Percentiles rank a stretch among this genome's conserved stretches.
Evolutionary conservation across 2,888 invertebrate genomes (phyloP).

Genomic region (Lycophotia porphyrea): DNA sequence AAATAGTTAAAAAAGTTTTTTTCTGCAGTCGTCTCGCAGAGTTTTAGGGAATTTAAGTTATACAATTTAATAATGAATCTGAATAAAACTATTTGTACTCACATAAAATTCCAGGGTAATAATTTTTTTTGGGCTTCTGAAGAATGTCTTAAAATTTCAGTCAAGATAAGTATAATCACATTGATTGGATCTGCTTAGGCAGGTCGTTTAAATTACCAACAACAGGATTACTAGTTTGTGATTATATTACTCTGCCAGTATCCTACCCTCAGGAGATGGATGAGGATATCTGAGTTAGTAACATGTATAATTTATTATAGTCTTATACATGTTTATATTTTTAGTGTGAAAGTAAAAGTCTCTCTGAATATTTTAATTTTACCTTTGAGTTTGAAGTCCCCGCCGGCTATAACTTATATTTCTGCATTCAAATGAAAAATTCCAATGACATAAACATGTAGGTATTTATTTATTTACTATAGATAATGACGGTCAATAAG

Average conservation of each 20-base stretch:
- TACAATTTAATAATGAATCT: conserved; percentile 40
- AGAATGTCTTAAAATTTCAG: background rate
- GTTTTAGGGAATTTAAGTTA: conserved; percentile 51
- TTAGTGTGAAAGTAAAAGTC: background rate
- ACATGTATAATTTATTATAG: background rate
- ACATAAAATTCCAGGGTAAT: background rate
- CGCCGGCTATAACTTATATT: background rate
- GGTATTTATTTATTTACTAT: background rate
- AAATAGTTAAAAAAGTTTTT: conserved; percentile 20
- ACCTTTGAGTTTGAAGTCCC: background rate
- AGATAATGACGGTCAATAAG: background rate
- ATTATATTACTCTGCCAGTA: background rate
- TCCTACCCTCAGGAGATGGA: background rate
- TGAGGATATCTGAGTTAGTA: background rate
- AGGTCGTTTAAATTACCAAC: background rate
- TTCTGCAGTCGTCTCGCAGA: background rate
- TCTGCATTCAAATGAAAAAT: background rate
- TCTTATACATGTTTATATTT: background rate
- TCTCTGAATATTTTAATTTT: background rate
- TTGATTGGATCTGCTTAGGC: background rate
- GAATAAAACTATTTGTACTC: background rate
- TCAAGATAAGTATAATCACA: background rate
- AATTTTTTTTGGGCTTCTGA: background rate
- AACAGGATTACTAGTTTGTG: background rate
- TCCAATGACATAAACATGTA: background rate